A percentile compares a stretch with the other conserved stretches of the same genome.
Evolutionary conservation across 2,888 invertebrate species (phyloP).

Genomic region (Emmelina monodactyla): DNA sequence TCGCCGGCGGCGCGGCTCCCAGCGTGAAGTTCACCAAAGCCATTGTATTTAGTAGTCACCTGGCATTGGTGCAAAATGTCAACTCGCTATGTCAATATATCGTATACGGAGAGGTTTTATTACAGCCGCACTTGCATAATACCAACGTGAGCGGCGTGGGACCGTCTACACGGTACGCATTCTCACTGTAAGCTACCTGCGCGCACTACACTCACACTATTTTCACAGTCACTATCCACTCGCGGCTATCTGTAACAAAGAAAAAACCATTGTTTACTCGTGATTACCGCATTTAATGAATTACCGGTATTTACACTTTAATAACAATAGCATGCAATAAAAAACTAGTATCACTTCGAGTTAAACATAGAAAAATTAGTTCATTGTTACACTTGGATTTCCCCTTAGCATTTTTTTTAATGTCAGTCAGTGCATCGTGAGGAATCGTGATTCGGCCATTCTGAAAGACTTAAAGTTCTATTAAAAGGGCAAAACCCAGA

Average conservation of each 20-base stretch:
- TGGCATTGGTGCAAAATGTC: constrained; percentile 47
- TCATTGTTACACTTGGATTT: constrained; percentile 38
- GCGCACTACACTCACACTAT: constrained; percentile 35
- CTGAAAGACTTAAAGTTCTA: neutral
- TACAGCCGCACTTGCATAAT: constrained; percentile 42
- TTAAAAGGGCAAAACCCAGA: neutral
- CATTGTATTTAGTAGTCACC: constrained; percentile 38
- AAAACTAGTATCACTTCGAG: neutral
- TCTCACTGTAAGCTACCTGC: constrained; percentile 33
- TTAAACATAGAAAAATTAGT: constrained; percentile 1
- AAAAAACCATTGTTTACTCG: constrained; percentile 14
- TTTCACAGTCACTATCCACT: constrained; percentile 27
- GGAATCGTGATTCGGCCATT: neutral
- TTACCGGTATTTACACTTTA: constrained; percentile 1
- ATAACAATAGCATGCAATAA: neutral
- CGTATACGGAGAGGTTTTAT: constrained; percentile 20
- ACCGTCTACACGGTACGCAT: constrained; percentile 31
- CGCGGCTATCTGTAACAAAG: constrained; percentile 42
- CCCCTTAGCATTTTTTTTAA: constrained; percentile 24
- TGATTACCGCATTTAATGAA: constrained; percentile 1
- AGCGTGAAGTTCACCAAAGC: constrained; percentile 54
- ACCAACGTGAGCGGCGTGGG: constrained; percentile 25
- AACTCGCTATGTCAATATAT: constrained; percentile 36
- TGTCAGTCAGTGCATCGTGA: neutral
- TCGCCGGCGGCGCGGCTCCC: constrained; percentile 34